Conservation (phyloP, 2,113 vertebrate genomes). For the Halichoerus grypus region DNA sequence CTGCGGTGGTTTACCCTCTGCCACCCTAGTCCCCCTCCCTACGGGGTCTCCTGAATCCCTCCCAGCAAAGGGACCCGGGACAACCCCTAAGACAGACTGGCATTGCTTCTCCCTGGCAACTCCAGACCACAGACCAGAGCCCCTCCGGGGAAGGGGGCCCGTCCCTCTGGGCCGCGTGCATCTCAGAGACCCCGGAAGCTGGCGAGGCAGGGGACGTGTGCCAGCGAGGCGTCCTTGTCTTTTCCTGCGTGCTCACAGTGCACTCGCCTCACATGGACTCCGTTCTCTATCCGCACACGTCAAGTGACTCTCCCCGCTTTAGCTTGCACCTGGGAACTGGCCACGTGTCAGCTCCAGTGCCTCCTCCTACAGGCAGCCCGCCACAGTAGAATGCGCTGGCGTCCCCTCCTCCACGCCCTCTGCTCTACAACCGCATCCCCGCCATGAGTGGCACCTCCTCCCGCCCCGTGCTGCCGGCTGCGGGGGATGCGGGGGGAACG, state of each 20-base stretch:
- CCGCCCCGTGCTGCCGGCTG: accelerated
- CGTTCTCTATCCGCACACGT: accelerated
- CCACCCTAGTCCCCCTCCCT: neutral
- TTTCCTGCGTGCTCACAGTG: accelerated
- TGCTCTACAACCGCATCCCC: accelerated
- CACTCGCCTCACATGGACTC: neutral
- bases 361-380: neutral
- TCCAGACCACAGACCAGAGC: neutral
- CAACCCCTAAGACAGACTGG: accelerated
- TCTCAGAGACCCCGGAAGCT: accelerated
- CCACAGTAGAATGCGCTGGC: accelerated
- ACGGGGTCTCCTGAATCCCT: accelerated
- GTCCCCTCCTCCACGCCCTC: too few relatives aligned
- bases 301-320: accelerated
- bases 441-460: accelerated
- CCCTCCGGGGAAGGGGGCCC: too few relatives aligned
- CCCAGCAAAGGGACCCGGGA: neutral
- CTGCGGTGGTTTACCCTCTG: neutral
- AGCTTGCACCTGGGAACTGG: neutral
- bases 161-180: accelerated
- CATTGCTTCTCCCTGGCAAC: accelerated
- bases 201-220: accelerated
- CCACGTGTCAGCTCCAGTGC: neutral
- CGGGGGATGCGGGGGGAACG: neutral
- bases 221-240: too few relatives aligned